Evolutionary conservation across 2,797 vertebrate genomes (phyloP), one percentile per base, ranked within the genome.

Genomic region (Tragelaphus oryx): DNA sequence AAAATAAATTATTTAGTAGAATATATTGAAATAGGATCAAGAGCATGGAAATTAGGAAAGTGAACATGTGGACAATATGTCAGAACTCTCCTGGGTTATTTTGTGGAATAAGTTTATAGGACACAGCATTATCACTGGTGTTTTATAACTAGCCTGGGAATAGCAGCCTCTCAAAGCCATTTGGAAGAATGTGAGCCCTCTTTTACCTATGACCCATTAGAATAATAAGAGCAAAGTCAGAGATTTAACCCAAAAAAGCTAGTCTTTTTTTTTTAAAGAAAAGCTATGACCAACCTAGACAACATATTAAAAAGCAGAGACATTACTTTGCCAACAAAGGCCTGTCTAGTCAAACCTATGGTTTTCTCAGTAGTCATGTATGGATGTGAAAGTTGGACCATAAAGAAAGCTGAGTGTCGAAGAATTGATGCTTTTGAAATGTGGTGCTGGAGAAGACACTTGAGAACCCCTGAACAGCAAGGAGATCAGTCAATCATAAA

Each of bases 1-100:
- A 59, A 46, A 52, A 30, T 87, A 68, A 68, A 95, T 90, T 95
- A 94, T 96, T 97, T 83, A 94, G 46, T 46, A 90, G n/a, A 71
- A n/a, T 74, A 84, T 94, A 95, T 83, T 97, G 87, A 94, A 92
- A 95, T 54, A 46, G 33, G 24, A 84, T 60, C 87, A 89, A 89
- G n/a, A 65, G 3, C n/a, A 55, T 81, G 46, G 48, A 68, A 84
- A 93, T 50, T 52, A 87, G 57, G 87, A 75, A 95, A 93, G 41
- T 55, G 44, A 89, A 68, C 87, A 71, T 81, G 54, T 79, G 16
- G 48, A 76, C 18, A 74, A 17, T 95, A 71, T 37, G 16, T 89
- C 37, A 83, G 13, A 46, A 50, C 37, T 79, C 22, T 46, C 28
- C 60, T 71, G 71, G 33, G 83, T 74, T 41, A 65, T 33, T 3